phyloP scores from a whole-genome alignment of 2,888 invertebrate species.

The Argyresthia albistria region DNA sequence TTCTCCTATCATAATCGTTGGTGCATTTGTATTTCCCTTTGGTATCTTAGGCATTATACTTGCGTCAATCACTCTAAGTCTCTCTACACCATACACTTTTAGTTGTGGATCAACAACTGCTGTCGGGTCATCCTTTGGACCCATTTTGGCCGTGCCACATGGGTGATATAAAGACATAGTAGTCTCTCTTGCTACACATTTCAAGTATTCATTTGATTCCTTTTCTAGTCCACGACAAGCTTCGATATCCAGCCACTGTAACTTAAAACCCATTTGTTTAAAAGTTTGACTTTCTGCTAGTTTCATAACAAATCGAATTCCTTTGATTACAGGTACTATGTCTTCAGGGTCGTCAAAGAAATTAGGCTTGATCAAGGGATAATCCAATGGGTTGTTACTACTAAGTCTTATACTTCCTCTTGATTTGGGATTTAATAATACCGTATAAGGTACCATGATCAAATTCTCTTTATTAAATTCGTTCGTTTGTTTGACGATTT shows the following conservation, averaged over 20 bases:
- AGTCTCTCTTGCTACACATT: constrained; percentile 32
- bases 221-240: constrained; percentile 29
- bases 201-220: constrained; percentile 27
- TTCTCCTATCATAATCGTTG: constrained; percentile 77
- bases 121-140: constrained; percentile 43
- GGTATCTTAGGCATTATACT: constrained; percentile 77
- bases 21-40: constrained; percentile 75
- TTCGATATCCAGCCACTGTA: constrained; percentile 37
- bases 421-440: constrained; percentile 78
- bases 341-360: constrained; percentile 74
- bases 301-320: constrained; percentile 20
- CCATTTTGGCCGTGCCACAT: constrained; percentile 77
- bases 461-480: constrained; percentile 30
- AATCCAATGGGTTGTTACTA: constrained; percentile 67
- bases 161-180: constrained; percentile 78
- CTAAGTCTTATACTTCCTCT: constrained; percentile 77
- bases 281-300: constrained; percentile 34
- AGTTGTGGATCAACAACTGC: constrained; percentile 72
- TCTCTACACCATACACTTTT: constrained; percentile 60
- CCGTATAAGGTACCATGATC: constrained; percentile 59
- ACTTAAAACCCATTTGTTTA: constrained; percentile 27
- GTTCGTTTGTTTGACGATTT: constrained; percentile 24
- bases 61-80: constrained; percentile 74
- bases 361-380: constrained; percentile 72
- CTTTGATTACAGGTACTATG: constrained; percentile 31